A percentile compares a stretch with the other conserved stretches of the same genome.
Conservation (phyloP, 2,888 invertebrate genomes). For the Phoronis australis region DNA sequence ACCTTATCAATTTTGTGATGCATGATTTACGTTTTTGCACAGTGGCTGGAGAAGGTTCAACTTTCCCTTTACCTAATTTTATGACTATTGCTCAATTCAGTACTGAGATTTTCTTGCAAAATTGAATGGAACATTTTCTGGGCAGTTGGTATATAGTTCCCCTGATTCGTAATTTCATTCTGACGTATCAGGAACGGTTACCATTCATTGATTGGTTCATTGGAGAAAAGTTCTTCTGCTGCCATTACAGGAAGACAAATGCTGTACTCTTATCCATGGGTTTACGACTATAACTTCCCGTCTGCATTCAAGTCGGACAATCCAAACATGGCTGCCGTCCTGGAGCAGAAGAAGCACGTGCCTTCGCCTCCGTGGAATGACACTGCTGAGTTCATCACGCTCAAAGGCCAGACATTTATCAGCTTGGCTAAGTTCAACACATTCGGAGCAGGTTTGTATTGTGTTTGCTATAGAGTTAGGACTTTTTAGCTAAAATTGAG, state of each 20-base stretch:
- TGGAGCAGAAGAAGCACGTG: constrained; percentile 16
- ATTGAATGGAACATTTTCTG: too few species aligned
- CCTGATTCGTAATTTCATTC: too few species aligned
- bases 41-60: too few species aligned
- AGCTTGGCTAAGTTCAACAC: constrained; percentile 79
- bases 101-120: too few species aligned
- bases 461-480: background rate
- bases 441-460: constrained; percentile 63
- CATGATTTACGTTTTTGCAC: too few species aligned
- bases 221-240: background rate
- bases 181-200: too few species aligned
- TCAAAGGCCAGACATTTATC: constrained; percentile 63
- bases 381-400: constrained; percentile 58
- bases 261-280: constrained; percentile 73
- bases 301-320: constrained; percentile 55
- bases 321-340: constrained; percentile 18
- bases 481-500: too few species aligned
- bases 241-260: constrained; percentile 60
- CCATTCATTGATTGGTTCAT: constrained; percentile 5
- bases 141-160: too few species aligned
- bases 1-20: too few species aligned
- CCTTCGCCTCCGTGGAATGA: constrained; percentile 62
- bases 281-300: constrained; percentile 68
- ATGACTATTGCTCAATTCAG: too few species aligned
- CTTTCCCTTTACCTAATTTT: too few species aligned